A percentile compares a stretch with the other conserved stretches of the same genome.
These are phyloP conservation scores for Axea sp. DNA, from an alignment of 2,888 invertebrate genomes.

Conservation along the genomic window DNA sequence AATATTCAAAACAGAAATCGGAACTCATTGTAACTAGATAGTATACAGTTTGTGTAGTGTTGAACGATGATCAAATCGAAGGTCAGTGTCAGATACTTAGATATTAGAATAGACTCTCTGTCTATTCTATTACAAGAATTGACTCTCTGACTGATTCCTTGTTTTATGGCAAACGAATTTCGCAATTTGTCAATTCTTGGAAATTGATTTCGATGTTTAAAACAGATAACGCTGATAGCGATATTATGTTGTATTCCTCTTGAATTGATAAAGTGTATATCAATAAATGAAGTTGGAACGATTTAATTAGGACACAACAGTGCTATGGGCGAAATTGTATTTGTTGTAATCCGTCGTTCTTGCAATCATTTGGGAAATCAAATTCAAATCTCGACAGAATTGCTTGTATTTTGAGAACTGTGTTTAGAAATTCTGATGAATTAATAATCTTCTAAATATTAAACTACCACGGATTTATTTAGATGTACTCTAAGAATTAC, in stretches of 20 bases:
- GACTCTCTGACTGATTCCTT: conserved; percentile 4
- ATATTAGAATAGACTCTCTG: not conserved
- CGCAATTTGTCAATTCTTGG: not conserved
- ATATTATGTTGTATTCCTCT: not conserved
- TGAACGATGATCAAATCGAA: not conserved
- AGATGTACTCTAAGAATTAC: no score
- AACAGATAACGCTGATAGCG: not conserved
- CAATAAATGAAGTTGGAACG: conserved; percentile 2
- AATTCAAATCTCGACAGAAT: not conserved
- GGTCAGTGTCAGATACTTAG: conserved; percentile 9
- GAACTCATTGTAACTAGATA: no score
- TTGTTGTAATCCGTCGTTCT: not conserved
- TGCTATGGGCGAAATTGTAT: not conserved
- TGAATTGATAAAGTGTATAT: not conserved
- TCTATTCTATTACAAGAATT: no score
- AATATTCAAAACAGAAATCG: no score
- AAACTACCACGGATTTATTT: no score
- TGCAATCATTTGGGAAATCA: conserved; percentile 6
- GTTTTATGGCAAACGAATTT: not conserved
- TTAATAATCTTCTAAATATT: not conserved
- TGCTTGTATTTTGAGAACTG: not conserved
- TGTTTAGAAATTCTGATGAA: not conserved
- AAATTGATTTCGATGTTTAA: conserved; percentile 1
- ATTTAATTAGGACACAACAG: conserved; percentile 7
- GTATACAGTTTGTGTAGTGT: not conserved